Conservation (phyloP, 2,888 invertebrate genomes). For the Sesia bembeciformis region DNA sequence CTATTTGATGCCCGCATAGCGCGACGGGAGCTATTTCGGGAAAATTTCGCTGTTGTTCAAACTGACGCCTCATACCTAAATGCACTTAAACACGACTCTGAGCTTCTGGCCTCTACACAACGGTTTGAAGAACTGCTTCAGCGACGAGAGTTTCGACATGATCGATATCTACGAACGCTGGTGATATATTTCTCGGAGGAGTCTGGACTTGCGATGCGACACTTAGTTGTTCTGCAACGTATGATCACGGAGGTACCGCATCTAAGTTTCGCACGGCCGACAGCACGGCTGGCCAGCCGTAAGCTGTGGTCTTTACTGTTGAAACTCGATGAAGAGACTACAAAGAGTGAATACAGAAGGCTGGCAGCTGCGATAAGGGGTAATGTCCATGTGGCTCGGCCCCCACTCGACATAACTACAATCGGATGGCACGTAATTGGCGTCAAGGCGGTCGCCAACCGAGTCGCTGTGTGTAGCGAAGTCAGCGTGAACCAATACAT, state of each 20-base stretch:
- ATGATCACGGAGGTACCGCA: neutral
- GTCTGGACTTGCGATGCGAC: neutral
- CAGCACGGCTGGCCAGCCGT: neutral
- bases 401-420: slow-evolving; percentile 21
- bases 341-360: slow-evolving; percentile 8
- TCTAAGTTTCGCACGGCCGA: neutral
- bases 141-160: neutral
- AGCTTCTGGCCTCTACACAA: neutral
- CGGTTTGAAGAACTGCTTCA: neutral
- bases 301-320: slow-evolving; percentile 5
- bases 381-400: slow-evolving; percentile 29
- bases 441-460: slow-evolving; percentile 36
- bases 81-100: slow-evolving; percentile 27
- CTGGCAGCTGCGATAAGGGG: slow-evolving; percentile 27
- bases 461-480: slow-evolving; percentile 21
- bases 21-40: slow-evolving; percentile 28
- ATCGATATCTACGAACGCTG: neutral
- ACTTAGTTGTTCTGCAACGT: neutral
- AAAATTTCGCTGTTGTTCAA: slow-evolving; percentile 26
- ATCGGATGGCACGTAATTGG: slow-evolving; percentile 30
- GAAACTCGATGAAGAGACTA: slow-evolving; percentile 11
- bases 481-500: slow-evolving; percentile 18
- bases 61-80: slow-evolving; percentile 39
- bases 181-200: neutral
- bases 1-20: slow-evolving; percentile 28